Base-by-base conservation (phyloP, 2,797 vertebrate species). In the Neomorphus geoffroyi region DNA sequence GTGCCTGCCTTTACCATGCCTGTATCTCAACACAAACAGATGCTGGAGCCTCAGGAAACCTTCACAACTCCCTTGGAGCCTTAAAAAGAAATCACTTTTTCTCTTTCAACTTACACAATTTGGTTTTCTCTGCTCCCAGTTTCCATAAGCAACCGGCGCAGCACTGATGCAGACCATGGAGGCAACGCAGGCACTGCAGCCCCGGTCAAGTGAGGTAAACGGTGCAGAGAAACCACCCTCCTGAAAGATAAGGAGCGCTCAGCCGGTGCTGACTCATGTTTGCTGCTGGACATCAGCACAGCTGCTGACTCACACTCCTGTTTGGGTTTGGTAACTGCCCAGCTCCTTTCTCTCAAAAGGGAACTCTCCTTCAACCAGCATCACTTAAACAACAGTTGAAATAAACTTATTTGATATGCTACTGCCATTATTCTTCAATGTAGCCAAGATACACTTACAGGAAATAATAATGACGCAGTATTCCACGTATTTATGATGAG, bases 171-270 rank as follows among this genome's bases (percentile, higher is more conserved):
- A 41, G 77, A 3, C 35, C 75, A 62, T 23, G 45, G 45, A 2
- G 26, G 53, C 24, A 24, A 16, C 2, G 43, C 46, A 39, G 60
- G 79, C 28, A 14, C 82, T 86, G 96, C 93, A 95, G 71, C 69
- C 62, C 30, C 73, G 91, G 93, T 96, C 95, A 96, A 54, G 23
- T 32, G 35, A 92, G 96, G 94, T 84, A 41, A 94, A 4, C 74
- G 93, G 95, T 92, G 95, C 95, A 96, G 89, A 95, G 92, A 24
- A 89, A 45, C n/a, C 65, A n/a, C 51, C 48, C 62, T 75, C 67
- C n/a, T 18, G 75, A 27, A 94, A 84, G 77, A 70, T 5, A 16
- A 16, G 2, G 56, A 77, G 70, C 0, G 0, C 60, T 65, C 35
- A 67, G 75, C 27, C 1, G 2, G 15, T 16, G 95, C 94, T 96